A percentile compares a stretch with the other conserved stretches of the same genome.
These are phyloP conservation scores for Aulostomus chinensis DNA, from an alignment of 2,797 vertebrate genomes.

Conservation along the genomic window DNA sequence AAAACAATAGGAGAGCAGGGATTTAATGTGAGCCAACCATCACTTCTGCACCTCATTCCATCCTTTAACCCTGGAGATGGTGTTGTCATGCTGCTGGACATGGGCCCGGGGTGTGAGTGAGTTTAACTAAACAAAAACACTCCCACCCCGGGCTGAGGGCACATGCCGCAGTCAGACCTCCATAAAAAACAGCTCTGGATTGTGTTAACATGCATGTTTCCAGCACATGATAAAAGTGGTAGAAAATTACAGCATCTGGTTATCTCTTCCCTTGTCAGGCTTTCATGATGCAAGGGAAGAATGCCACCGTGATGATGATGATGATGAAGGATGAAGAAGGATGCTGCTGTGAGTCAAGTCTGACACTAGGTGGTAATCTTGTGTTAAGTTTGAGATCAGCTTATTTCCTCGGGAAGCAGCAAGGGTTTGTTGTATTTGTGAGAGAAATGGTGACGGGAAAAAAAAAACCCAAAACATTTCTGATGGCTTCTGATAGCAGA, in stretches of 20 bases:
- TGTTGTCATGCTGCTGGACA: constrained; percentile 75
- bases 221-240: constrained; percentile 34
- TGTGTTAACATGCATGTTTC: constrained; percentile 34
- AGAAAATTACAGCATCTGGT: constrained; percentile 38
- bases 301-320: constrained; percentile 14
- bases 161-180: constrained; percentile 41
- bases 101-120: constrained; percentile 65
- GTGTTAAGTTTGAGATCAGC: constrained; percentile 28
- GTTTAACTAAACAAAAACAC: constrained; percentile 78
- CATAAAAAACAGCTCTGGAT: constrained; percentile 56
- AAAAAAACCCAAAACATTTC: background rate
- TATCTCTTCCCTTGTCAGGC: constrained; percentile 30
- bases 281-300: constrained; percentile 30
- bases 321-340: no score
- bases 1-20: constrained; percentile 62
- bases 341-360: constrained; percentile 21
- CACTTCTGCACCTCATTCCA: constrained; percentile 55
- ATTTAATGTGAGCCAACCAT: constrained; percentile 59
- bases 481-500: background rate
- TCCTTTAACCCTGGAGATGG: constrained; percentile 62
- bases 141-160: constrained; percentile 50
- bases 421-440: background rate
- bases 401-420: background rate
- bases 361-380: constrained; percentile 70
- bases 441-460: background rate